A percentile compares a stretch with the other conserved stretches of the same genome.
phyloP scores from a whole-genome alignment of 1,140 invertebrate genomes.

The Aphaenogaster rudis region DNA sequence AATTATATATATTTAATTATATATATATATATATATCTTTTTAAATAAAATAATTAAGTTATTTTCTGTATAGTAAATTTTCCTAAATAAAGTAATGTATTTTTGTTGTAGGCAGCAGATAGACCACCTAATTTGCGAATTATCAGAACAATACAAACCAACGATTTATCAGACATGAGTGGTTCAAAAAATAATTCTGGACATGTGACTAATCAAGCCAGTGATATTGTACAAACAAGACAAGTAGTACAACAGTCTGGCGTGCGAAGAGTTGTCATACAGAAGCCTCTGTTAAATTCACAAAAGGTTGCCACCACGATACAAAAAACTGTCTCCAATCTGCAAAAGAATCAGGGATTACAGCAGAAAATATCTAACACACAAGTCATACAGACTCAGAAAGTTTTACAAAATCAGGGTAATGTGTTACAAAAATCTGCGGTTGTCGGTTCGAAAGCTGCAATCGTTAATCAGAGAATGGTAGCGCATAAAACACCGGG shows the following conservation, averaged over 20 bases:
- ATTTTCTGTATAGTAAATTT: not conserved
- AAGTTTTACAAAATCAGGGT: conserved; percentile 19
- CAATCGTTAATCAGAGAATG: conserved; percentile 48
- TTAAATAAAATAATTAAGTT: not conserved
- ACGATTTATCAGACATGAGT: conserved; percentile 58
- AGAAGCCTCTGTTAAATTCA: conserved; percentile 73
- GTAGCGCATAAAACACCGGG: conserved; percentile 43
- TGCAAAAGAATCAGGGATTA: conserved; percentile 71
- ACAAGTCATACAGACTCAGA: conserved; percentile 14
- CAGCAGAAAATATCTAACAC: conserved; percentile 51
- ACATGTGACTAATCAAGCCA: conserved; percentile 18
- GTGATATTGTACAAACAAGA: conserved; percentile 54
- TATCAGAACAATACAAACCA: conserved; percentile 78
- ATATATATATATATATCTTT: not conserved
- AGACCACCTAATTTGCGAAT: conserved; percentile 77
- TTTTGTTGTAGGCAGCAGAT: conserved; percentile 75
- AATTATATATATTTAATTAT: not conserved
- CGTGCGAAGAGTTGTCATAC: conserved; percentile 77
- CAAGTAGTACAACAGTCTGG: conserved; percentile 56
- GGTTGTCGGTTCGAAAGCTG: conserved; percentile 29
- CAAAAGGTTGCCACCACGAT: conserved; percentile 75
- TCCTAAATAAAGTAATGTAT: conserved; percentile 23
- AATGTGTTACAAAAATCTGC: conserved; percentile 47
- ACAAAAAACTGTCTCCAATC: conserved; percentile 77
- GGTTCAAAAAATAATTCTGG: conserved; percentile 51